Evolutionary conservation across 2,888 invertebrate genomes (phyloP).

Genomic region (Cylloceria caligata): DNA sequence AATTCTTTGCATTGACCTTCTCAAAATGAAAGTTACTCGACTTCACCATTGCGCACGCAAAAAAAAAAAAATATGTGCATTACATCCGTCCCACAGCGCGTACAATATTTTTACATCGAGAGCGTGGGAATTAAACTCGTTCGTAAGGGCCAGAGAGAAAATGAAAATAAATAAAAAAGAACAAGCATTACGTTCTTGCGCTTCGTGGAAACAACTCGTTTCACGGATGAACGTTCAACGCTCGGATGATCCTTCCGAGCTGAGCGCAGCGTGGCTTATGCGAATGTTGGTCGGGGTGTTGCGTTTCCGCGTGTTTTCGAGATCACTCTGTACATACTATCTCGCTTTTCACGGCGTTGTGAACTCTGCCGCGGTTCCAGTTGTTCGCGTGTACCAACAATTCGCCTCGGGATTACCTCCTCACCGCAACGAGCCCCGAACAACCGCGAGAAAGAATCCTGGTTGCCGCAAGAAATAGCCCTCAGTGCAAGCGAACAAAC

Average conservation of each 20-base stretch:
- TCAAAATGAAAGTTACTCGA: too few species aligned
- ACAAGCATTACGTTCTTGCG: conserved; percentile 37
- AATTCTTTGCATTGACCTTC: too few species aligned
- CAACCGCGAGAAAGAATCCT: conserved; percentile 43
- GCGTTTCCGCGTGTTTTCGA: conserved; percentile 62
- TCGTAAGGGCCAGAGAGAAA: conserved; percentile 33
- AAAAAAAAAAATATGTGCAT: neutral
- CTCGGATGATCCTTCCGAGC: conserved; percentile 64
- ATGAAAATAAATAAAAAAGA: conserved; percentile 23
- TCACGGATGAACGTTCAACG: conserved; percentile 70
- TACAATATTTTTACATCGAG: conserved; percentile 1
- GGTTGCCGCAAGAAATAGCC: conserved; percentile 31
- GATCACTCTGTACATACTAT: conserved; percentile 10
- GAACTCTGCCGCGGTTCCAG: conserved; percentile 1
- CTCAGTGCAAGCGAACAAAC: neutral
- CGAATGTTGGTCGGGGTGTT: conserved; percentile 51
- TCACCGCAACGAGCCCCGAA: neutral
- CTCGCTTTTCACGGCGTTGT: conserved; percentile 45
- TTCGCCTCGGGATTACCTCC: conserved; percentile 56
- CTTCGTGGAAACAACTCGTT: conserved; percentile 65
- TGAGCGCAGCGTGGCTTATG: conserved; percentile 49
- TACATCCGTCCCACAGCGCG: neutral
- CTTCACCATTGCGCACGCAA: too few species aligned
- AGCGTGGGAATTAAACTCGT: conserved; percentile 64
- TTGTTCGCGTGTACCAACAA: conserved; percentile 10